A percentile compares a stretch with the other conserved stretches of the same genome.
Conservation (phyloP, 2,113 vertebrate species). For the Myocastor coypus region DNA sequence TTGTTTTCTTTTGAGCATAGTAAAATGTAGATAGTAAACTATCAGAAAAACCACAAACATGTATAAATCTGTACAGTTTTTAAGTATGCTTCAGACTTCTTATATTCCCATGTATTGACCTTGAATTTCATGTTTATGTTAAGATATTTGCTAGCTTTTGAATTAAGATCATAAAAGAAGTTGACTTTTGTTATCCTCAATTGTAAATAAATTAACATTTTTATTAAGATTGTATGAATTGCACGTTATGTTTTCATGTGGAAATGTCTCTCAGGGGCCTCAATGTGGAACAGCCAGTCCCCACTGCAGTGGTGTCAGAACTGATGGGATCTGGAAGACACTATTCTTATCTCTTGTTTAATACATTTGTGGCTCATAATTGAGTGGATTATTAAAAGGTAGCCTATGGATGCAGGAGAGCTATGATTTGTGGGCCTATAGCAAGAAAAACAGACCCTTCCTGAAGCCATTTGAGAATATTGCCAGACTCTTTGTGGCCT, state of each 20-base stretch:
- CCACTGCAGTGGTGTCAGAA: background rate
- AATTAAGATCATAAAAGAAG: conserved; percentile 42
- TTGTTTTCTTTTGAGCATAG: conserved; percentile 65
- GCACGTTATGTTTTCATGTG: background rate
- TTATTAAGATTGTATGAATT: conserved; percentile 42
- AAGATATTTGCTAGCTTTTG: conserved; percentile 3
- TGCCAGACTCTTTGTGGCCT: too few species aligned
- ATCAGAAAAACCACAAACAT: conserved; percentile 19
- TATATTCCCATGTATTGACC: background rate
- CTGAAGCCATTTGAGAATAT: too few species aligned
- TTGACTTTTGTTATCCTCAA: background rate
- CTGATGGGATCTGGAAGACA: background rate
- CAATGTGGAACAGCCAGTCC: background rate
- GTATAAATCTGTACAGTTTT: conserved; percentile 24
- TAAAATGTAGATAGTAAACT: conserved; percentile 65
- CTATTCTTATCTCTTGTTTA: background rate
- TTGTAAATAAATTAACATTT: conserved; percentile 2
- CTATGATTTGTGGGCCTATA: too few species aligned
- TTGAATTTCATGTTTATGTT: conserved; percentile 18
- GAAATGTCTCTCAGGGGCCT: background rate
- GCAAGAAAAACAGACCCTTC: too few species aligned
- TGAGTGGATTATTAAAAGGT: background rate
- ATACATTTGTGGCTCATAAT: background rate
- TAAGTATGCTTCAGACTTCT: conserved; percentile 40
- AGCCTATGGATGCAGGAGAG: too few species aligned